phyloP scores from a whole-genome alignment of 2,797 vertebrate species.

The Chromis chromis region DNA sequence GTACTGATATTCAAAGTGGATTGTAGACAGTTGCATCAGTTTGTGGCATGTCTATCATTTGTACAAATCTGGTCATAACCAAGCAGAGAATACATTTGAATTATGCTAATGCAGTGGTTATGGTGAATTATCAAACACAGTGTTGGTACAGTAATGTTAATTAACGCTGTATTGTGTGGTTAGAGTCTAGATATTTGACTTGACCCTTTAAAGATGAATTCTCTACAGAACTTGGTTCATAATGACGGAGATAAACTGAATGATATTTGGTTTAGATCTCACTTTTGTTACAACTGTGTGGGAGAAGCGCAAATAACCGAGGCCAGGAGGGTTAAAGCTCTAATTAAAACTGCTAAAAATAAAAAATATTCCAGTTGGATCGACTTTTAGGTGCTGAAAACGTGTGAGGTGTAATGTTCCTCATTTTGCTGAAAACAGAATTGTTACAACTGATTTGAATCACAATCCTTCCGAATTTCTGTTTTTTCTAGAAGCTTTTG shows the following conservation, averaged over 20 bases:
- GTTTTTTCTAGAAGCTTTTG: background rate
- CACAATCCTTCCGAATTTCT: background rate
- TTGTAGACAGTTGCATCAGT: background rate
- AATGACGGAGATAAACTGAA: background rate
- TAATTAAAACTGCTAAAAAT: constrained; percentile 26
- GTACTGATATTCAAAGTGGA: too few species aligned
- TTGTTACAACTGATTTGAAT: background rate
- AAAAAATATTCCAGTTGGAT: constrained; percentile 20
- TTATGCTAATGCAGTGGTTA: background rate
- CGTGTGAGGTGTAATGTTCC: background rate
- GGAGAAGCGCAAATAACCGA: constrained; percentile 47
- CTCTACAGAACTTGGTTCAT: background rate
- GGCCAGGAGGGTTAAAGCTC: constrained; percentile 21
- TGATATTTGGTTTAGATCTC: constrained; percentile 4
- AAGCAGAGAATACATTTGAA: constrained; percentile 3
- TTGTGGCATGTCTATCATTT: background rate
- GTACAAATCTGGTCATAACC: background rate
- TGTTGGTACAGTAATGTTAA: background rate
- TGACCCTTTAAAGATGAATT: background rate
- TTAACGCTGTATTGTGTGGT: background rate
- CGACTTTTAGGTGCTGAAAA: background rate
- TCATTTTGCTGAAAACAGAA: background rate
- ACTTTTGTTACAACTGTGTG: constrained; percentile 34
- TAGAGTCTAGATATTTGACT: background rate
- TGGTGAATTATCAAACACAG: background rate